phyloP scores from a whole-genome alignment of 2,888 invertebrate genomes.

The Clanis bilineata region DNA sequence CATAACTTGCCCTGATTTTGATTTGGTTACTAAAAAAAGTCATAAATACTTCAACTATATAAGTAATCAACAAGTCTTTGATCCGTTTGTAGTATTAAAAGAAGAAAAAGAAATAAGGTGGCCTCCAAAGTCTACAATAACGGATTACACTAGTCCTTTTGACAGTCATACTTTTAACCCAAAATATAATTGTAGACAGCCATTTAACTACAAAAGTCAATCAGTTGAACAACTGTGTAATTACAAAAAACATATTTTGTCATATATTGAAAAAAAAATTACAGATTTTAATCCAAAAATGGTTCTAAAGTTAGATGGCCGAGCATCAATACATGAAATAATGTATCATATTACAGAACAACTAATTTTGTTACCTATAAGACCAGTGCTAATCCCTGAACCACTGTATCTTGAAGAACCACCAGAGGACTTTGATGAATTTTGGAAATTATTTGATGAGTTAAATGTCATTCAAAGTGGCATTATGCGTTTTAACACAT shows the following conservation, averaged over 20 bases:
- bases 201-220: conserved; percentile 67
- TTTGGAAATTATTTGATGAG: conserved; percentile 61
- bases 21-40: conserved; percentile 67
- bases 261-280: conserved; percentile 75
- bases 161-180: conserved; percentile 48
- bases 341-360: conserved; percentile 71
- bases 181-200: conserved; percentile 74
- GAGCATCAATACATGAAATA: conserved; percentile 70
- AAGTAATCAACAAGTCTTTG: conserved; percentile 34
- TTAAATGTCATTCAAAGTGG: conserved; percentile 49
- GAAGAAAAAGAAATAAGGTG: conserved; percentile 47
- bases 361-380: conserved; percentile 52
- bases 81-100: conserved; percentile 41
- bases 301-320: conserved; percentile 83
- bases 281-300: conserved; percentile 77
- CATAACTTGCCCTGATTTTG: conserved; percentile 77
- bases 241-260: conserved; percentile 66
- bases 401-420: conserved; percentile 63
- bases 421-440: conserved; percentile 63
- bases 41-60: conserved; percentile 59
- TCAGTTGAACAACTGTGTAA: conserved; percentile 74
- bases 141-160: conserved; percentile 44
- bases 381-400: conserved; percentile 62
- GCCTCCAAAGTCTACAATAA: conserved; percentile 58
- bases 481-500: conserved; percentile 52